phyloP scores from a whole-genome alignment of 1,140 invertebrate genomes.

The Helicoverpa zea region DNA sequence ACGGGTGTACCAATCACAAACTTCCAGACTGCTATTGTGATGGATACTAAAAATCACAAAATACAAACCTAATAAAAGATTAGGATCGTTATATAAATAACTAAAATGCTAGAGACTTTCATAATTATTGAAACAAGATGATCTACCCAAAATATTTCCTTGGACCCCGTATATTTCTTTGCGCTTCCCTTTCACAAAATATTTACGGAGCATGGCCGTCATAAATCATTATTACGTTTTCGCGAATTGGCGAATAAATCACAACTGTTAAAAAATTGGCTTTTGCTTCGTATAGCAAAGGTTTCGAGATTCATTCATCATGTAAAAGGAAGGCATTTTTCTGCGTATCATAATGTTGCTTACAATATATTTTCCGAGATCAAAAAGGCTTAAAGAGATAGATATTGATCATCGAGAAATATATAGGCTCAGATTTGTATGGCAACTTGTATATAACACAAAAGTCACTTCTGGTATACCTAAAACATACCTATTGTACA shows the following conservation, averaged over 20 bases:
- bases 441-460: no score
- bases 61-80: no score
- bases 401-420: no score
- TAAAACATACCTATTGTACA: no score
- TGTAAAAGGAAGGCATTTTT: slow-evolving; percentile 6
- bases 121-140: no score
- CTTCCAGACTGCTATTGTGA: no score
- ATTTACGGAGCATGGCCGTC: not conserved
- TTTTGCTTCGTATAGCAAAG: not conserved
- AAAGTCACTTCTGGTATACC: no score
- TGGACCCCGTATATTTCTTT: not conserved
- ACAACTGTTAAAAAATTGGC: slow-evolving; percentile 18
- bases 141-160: not conserved
- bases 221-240: slow-evolving; percentile 23
- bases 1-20: no score
- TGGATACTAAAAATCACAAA: no score
- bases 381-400: not conserved
- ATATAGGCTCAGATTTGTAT: no score
- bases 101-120: no score
- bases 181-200: not conserved
- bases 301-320: slow-evolving; percentile 7
- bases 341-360: not conserved
- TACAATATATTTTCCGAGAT: not conserved
- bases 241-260: slow-evolving; percentile 14
- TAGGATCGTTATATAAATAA: no score